Base-by-base conservation (phyloP, 2,888 invertebrate genomes). In the Mystacides longicornis region DNA sequence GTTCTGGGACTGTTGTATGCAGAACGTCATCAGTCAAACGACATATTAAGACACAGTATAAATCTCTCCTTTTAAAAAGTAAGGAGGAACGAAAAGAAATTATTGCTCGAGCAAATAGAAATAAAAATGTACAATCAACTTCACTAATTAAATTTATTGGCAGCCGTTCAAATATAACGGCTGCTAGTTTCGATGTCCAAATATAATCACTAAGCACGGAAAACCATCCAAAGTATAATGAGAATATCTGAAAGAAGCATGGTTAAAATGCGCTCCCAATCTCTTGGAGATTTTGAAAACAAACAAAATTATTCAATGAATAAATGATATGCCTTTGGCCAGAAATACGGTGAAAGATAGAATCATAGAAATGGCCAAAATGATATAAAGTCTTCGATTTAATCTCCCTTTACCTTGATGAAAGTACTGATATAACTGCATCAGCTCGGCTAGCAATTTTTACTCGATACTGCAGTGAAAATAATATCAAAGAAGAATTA, bases 41-140 rank as follows among this genome's bases (percentile, higher is more conserved):
- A 52, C 62, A 62, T 63, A 62, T 54, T 62, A 58, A 60, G 57
- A 63, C 59, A 61, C 62, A 62, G 58, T 58, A 59, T 47, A 55
- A n/a, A n/a, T n/a, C n/a, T n/a, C n/a, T n/a, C n/a, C n/a, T n/a
- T n/a, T n/a, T n/a, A n/a, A n/a, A n/a, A n/a, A n/a, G n/a, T n/a
- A n/a, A n/a, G n/a, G n/a, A n/a, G n/a, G n/a, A n/a, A n/a, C n/a
- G n/a, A n/a, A 62, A 62, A 42, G 59, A 62, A 63, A 62, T 58
- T 27, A 62, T 63, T 63, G 56, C 54, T 52, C 49, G 54, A 48
- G 55, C 59, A n/a, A n/a, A n/a, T n/a, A n/a, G n/a, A 60, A 57
- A 61, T 48, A 61, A 51, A 60, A 59, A 60, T 59, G 56, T 58
- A 55, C 60, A 62, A 58, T 63, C 59, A 46, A 59, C 55, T 50